Evolutionary conservation across 2,888 invertebrate species (phyloP), one percentile per base, ranked within the genome.

Genomic region (Cremastinae sp.): DNA sequence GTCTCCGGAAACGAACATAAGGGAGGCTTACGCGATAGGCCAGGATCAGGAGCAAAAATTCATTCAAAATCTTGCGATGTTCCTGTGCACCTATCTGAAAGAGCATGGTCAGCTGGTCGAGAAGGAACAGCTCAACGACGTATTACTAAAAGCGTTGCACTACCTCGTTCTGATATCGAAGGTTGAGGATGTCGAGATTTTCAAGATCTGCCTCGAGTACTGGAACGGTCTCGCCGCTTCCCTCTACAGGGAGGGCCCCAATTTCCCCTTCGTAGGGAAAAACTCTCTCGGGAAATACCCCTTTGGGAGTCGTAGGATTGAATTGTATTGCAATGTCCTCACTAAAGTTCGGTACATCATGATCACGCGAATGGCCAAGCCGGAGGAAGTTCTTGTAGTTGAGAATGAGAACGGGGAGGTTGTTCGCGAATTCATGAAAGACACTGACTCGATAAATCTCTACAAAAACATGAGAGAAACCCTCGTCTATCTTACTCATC

Each of bases 331-430:
- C 73, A 94, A 95, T 85, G 95, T 96, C 58, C 90, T 97, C 71
- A 95, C 96, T 77, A 95, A 96, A 91, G 95, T 99, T 45, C 93
- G 99, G 49, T 96, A 96, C 86, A 98, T 98, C 55, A 99, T 99
- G 98, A 99, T 99, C 87, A 97, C 97, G 75, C 94, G 99, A 84
- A 99, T 99, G 99, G 99, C 99, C 14, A 99, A 98, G 90, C 99
- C 99, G 0, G 99, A 99, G 90, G 99, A 99, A 91, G 99, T 99
- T 39, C 92, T 99, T 76, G 98, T 99, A 53, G 99, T 99, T 45
- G 99, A 99, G 91, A 99, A 99, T 91, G 99, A 99, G 89, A 98
- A 99, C 90, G 99, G 99, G 45, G 99, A 99, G 91, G 98, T 99
- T 75, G 99, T 99, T 8, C 92, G 99, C 78, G 99, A 99, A 90